Conservation (phyloP, 2,888 invertebrate species). For the Apodemia hepburni region DNA sequence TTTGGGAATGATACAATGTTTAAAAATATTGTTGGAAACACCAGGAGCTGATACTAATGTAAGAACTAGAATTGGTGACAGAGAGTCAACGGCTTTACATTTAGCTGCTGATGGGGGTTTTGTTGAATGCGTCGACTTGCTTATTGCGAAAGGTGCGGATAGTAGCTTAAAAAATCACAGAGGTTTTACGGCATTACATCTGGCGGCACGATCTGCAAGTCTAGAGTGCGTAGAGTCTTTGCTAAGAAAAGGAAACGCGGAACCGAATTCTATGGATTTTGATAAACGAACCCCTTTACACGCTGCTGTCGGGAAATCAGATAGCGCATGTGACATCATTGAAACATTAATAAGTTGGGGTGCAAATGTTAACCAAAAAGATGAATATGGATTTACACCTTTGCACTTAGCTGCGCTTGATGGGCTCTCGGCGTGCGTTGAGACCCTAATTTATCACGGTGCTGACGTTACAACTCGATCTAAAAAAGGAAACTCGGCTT, state of each 20-base stretch:
- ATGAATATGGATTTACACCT: constrained; percentile 92
- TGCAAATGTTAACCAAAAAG: constrained; percentile 90
- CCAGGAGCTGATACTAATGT: constrained; percentile 86
- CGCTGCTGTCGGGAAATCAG: constrained; percentile 91
- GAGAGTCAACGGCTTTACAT: constrained; percentile 90
- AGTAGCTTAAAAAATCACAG: constrained; percentile 87
- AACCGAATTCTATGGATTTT: constrained; percentile 89
- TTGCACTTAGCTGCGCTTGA: constrained; percentile 92
- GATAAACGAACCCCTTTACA: constrained; percentile 91
- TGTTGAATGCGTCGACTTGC: constrained; percentile 87
- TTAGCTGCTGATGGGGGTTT: constrained; percentile 94
- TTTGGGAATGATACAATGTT: constrained; percentile 87
- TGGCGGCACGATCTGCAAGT: constrained; percentile 90
- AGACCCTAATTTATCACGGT: constrained; percentile 90
- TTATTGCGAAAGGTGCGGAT: constrained; percentile 88
- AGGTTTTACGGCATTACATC: constrained; percentile 91
- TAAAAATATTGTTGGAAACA: constrained; percentile 87
- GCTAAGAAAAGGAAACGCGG: constrained; percentile 86
- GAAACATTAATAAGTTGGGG: constrained; percentile 89
- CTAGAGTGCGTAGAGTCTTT: constrained; percentile 90
- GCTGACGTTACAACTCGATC: constrained; percentile 94
- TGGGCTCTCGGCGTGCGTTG: constrained; percentile 91
- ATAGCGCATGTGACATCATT: constrained; percentile 89
- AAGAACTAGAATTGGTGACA: constrained; percentile 84
- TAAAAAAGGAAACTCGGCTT: constrained; percentile 91